A percentile compares a stretch with the other conserved stretches of the same genome.
These are phyloP conservation scores for Stenodera caucasica DNA, from an alignment of 2,888 invertebrate genomes.

Conservation along the genomic window DNA sequence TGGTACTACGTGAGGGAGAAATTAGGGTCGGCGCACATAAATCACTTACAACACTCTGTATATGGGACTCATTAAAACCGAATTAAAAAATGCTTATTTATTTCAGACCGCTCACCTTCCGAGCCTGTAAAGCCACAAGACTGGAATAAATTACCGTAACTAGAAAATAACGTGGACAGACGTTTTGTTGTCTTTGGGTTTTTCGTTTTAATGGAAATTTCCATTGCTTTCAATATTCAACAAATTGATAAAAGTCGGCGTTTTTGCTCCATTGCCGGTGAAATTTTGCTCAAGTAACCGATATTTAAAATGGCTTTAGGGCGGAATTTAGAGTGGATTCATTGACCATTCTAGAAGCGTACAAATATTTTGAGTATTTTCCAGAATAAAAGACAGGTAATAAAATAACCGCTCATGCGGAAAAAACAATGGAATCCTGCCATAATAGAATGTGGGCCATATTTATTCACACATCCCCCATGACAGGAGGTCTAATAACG, in stretches of 20 bases:
- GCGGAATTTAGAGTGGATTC: background rate
- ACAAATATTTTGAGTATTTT: background rate
- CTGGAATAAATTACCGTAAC: constrained; percentile 5
- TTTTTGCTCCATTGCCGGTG: no score
- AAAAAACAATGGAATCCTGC: background rate
- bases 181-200: background rate
- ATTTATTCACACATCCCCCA: background rate
- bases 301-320: no score
- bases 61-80: constrained; percentile 15
- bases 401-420: background rate
- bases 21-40: constrained; percentile 9
- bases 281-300: no score
- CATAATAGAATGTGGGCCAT: background rate
- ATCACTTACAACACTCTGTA: constrained; percentile 17
- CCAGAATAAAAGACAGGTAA: background rate
- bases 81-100: constrained; percentile 18
- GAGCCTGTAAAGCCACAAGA: background rate
- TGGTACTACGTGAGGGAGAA: background rate
- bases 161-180: constrained; percentile 7
- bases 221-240: no score
- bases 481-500: no score
- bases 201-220: no score
- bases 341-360: background rate
- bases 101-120: background rate
- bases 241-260: no score